Evolutionary conservation across 2,888 invertebrate genomes (phyloP).

Genomic region (Alloplasta piceator): DNA sequence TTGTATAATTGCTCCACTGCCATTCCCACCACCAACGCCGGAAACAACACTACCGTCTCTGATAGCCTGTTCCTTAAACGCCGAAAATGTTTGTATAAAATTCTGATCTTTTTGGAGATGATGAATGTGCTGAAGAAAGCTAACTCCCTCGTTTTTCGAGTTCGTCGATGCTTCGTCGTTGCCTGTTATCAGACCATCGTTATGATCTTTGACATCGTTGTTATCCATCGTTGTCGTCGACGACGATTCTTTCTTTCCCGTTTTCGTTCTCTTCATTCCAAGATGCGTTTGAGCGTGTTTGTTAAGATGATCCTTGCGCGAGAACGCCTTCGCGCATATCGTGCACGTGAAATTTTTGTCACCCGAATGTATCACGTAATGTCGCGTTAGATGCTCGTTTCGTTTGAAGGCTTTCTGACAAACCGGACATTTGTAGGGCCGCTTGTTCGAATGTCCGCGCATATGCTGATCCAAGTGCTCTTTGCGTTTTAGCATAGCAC

Average conservation of each 20-base stretch:
- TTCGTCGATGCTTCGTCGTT: constrained; percentile 57
- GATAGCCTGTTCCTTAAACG: constrained; percentile 80
- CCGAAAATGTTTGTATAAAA: constrained; percentile 79
- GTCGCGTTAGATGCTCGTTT: constrained; percentile 85
- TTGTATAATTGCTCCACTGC: constrained; percentile 66
- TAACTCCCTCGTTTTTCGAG: constrained; percentile 74
- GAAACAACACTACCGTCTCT: constrained; percentile 71
- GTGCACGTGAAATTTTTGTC: constrained; percentile 84
- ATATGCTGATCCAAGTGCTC: constrained; percentile 84
- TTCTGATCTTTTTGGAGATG: constrained; percentile 79
- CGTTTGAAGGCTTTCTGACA: constrained; percentile 84
- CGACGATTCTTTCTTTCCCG: constrained; percentile 75
- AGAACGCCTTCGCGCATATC: constrained; percentile 84
- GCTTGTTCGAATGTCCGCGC: constrained; percentile 83
- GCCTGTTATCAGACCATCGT: constrained; percentile 60
- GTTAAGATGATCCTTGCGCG: constrained; percentile 84
- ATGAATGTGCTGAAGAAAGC: constrained; percentile 78
- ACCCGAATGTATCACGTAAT: constrained; percentile 84
- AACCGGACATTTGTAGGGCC: constrained; percentile 82
- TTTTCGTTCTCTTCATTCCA: constrained; percentile 77
- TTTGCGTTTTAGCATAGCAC: constrained; percentile 84
- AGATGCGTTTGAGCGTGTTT: constrained; percentile 84
- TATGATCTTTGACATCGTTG: constrained; percentile 42
- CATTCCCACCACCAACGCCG: constrained; percentile 66
- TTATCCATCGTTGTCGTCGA: constrained; percentile 53